Evolutionary conservation across 2,888 invertebrate species (phyloP).

Genomic region (Smittia aterrima): DNA sequence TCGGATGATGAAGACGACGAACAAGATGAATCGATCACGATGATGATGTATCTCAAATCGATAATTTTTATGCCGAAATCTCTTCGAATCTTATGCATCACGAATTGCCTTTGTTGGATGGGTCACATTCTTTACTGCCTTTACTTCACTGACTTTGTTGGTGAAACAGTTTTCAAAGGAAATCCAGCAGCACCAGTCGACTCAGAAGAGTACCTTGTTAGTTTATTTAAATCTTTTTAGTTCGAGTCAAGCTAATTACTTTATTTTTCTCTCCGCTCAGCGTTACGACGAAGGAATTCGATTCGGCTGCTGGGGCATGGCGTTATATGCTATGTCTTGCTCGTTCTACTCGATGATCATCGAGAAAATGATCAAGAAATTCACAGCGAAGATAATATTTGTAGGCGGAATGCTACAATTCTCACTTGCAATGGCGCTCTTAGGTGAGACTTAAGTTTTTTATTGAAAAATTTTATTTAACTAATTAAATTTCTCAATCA

Average conservation of each 20-base stretch:
- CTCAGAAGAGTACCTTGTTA: conserved; percentile 45
- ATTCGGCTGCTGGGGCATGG: conserved; percentile 54
- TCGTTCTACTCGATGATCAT: conserved; percentile 52
- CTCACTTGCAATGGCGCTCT: conserved; percentile 52
- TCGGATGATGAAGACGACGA: conserved; percentile 22
- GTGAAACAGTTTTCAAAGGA: conserved; percentile 61
- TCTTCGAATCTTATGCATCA: conserved; percentile 59
- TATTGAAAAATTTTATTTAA: not conserved
- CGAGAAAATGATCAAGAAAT: conserved; percentile 51
- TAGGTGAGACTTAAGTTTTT: conserved; percentile 46
- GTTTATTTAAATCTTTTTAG: conserved; percentile 42
- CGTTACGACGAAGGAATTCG: conserved; percentile 53
- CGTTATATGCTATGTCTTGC: conserved; percentile 54
- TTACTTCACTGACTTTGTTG: conserved; percentile 68
- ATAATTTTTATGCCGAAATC: conserved; percentile 62
- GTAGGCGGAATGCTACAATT: conserved; percentile 52
- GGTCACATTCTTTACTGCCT: conserved; percentile 65
- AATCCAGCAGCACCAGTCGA: conserved; percentile 51
- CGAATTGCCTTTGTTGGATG: conserved; percentile 67
- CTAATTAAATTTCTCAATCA: too few species aligned
- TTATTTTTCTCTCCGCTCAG: conserved; percentile 37
- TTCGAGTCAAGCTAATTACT: conserved; percentile 4
- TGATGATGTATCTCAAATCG: conserved; percentile 56
- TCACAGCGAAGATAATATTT: conserved; percentile 50
- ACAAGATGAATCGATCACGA: not conserved